Conservation (phyloP, 1,140 invertebrate species). For the Listronotus oregonensis region DNA sequence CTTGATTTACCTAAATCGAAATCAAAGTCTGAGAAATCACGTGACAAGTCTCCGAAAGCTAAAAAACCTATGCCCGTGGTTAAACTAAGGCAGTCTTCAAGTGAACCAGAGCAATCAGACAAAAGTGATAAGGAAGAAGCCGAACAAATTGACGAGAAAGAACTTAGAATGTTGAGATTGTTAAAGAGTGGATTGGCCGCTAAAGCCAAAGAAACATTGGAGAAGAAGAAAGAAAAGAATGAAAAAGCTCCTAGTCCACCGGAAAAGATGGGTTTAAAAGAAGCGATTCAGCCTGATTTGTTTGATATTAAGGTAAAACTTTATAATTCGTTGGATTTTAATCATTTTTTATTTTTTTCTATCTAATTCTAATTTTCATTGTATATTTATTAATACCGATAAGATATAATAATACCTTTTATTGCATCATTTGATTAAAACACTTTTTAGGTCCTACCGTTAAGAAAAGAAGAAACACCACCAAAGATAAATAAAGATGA, state of each 20-base stretch:
- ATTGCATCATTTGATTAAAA: not conserved
- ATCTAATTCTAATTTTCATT: too few relatives aligned
- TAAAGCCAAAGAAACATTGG: conserved; percentile 63
- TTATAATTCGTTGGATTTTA: too few relatives aligned
- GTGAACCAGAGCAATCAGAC: conserved; percentile 63
- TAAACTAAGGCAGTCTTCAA: conserved; percentile 66
- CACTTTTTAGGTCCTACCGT: conserved; percentile 38
- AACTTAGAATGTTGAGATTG: conserved; percentile 66
- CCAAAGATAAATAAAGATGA: conserved; percentile 40
- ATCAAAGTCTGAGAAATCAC: conserved; percentile 37
- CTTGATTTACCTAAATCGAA: conserved; percentile 45
- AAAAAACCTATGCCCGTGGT: conserved; percentile 61
- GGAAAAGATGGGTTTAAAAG: conserved; percentile 12
- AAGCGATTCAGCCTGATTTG: conserved; percentile 43
- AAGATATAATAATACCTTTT: too few relatives aligned
- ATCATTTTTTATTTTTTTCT: too few relatives aligned
- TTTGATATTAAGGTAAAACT: conserved; percentile 50
- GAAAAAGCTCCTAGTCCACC: conserved; percentile 35
- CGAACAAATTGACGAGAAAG: conserved; percentile 60
- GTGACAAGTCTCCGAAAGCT: conserved; percentile 31
- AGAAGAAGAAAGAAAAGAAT: conserved; percentile 57
- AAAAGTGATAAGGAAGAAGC: conserved; percentile 56
- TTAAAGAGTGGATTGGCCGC: conserved; percentile 67
- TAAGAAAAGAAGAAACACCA: conserved; percentile 39
- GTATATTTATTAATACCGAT: too few relatives aligned